These are phyloP conservation scores for Xiphydria camelus DNA, from an alignment of 2,888 invertebrate species.

Conservation along the genomic window DNA sequence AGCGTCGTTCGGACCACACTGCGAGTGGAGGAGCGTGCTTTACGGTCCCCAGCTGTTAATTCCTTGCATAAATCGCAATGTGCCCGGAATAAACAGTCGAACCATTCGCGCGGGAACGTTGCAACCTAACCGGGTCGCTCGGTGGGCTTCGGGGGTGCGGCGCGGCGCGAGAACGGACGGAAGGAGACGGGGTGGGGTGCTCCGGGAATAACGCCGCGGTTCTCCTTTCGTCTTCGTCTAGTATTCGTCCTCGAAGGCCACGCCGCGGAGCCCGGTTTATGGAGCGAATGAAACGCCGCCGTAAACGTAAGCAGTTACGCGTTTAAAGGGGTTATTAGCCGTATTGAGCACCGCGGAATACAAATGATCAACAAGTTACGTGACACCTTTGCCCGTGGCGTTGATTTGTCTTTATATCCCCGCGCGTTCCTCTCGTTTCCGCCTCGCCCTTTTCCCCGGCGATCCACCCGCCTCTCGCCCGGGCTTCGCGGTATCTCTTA, in stretches of 20 bases:
- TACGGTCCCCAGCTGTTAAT: slow-evolving; percentile 32
- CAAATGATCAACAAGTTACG: slow-evolving; percentile 49
- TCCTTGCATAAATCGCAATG: slow-evolving; percentile 33
- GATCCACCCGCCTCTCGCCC: no score
- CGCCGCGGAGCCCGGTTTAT: slow-evolving; percentile 37
- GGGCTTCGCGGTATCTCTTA: no score
- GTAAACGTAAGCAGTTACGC: slow-evolving; percentile 46
- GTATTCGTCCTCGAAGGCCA: slow-evolving; percentile 10
- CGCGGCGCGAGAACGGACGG: no score
- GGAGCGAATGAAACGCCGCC: slow-evolving; percentile 44
- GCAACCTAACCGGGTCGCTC: no score
- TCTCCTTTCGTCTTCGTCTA: slow-evolving; percentile 2
- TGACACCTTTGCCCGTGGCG: slow-evolving; percentile 22
- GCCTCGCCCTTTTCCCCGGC: no score
- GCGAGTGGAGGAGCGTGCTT: no score
- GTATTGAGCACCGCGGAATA: slow-evolving; percentile 45
- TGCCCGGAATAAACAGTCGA: slow-evolving; percentile 31
- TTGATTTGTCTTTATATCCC: slow-evolving; percentile 26
- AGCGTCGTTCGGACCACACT: no score
- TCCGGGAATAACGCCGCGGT: slow-evolving; percentile 16
- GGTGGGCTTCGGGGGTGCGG: no score
- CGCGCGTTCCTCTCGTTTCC: slow-evolving; percentile 18
- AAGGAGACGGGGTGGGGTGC: slow-evolving; percentile 14
- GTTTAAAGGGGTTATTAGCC: slow-evolving; percentile 44
- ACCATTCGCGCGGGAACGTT: no score